Evolutionary conservation across 35 echinoderm and acorn worm species (phyloP), one percentile per base, ranked within the genome.

Genomic region (Holothuria glaberrima): DNA sequence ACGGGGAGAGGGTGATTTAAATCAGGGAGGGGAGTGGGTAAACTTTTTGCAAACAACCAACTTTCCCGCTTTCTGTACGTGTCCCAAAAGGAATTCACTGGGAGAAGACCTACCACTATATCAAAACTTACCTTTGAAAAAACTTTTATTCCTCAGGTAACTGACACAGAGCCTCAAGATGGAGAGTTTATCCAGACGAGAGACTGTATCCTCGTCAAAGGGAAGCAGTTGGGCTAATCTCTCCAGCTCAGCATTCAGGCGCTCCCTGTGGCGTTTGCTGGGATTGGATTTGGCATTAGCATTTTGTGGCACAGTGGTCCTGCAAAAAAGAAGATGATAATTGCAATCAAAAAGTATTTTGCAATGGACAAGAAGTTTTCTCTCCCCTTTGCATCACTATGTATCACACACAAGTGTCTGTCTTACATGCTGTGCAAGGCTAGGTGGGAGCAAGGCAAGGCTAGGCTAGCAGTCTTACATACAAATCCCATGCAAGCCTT

Each of bases 121-220:
- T 9, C 16, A 5, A 54, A 22, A 95, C 96, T 88, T 88, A 99
- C 97, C 91, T 91, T 93, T 82, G 26, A 99, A 99, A 86, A 91
- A 99, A 62, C 97, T 99, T 78, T 99, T 99, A 70, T 93, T 99
- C 59, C 97, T 76, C 59, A 99, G 86, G 91, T 94, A 99, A 79
- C 97, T 99, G 24, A 99, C 97, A 91, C 97, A 93, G 41, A 99
- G 92, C 67, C 97, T 71, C 20, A 99, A 73, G 45, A 99, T 99
- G 33, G 97, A 99, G 48, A 99, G 89, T 30, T 99, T 99, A 68
- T 99, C 97, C 57, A 99, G 60, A 48, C 94, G 94, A 59, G 93
- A 90, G 25, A 99, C 81, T 30, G 93, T 94, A 61, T 99, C 97
- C 12, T 89, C 91, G n/a, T 99, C 93, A 48, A 99, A 95, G 14